These are phyloP conservation scores for Lasioglossum pauxillum DNA, from an alignment of 2,888 invertebrate species.

Conservation along the genomic window DNA sequence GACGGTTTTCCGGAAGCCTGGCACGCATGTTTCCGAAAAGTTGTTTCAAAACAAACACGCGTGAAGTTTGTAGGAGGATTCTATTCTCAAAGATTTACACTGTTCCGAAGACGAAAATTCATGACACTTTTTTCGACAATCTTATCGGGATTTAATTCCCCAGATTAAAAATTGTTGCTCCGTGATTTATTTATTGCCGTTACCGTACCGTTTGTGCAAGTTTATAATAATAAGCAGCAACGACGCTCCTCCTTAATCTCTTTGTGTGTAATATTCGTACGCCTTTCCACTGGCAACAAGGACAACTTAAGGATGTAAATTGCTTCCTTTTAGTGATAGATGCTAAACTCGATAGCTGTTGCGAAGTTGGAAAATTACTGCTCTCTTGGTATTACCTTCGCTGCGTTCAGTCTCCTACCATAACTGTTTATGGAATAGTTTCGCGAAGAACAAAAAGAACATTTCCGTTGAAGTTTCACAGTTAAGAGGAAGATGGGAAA, in stretches of 20 bases:
- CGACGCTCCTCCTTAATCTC: not conserved
- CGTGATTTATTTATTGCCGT: too few relatives aligned
- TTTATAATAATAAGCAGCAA: not conserved
- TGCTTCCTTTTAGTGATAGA: slow-evolving; percentile 22
- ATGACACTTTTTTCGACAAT: too few relatives aligned
- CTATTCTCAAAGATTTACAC: not conserved
- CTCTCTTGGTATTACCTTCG: slow-evolving; percentile 1
- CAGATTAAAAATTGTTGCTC: too few relatives aligned
- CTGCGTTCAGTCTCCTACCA: not conserved
- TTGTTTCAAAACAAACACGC: not conserved
- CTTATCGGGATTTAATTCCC: not conserved
- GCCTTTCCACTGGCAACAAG: not conserved
- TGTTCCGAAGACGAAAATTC: too few relatives aligned
- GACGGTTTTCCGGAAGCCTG: not conserved
- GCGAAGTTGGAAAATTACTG: slow-evolving; percentile 13
- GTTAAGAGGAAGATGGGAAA: not conserved
- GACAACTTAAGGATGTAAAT: slow-evolving; percentile 17
- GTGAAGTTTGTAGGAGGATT: not conserved
- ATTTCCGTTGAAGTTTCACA: not conserved
- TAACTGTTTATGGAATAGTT: slow-evolving; percentile 11
- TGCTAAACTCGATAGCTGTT: slow-evolving; percentile 15
- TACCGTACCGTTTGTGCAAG: not conserved
- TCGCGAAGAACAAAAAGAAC: not conserved
- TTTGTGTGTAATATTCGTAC: not conserved
- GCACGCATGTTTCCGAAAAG: not conserved